Percentiles rank a stretch among this genome's conserved stretches.
Evolutionary conservation across 2,797 vertebrate species (phyloP).

Genomic region (Darevskia mixta): DNA sequence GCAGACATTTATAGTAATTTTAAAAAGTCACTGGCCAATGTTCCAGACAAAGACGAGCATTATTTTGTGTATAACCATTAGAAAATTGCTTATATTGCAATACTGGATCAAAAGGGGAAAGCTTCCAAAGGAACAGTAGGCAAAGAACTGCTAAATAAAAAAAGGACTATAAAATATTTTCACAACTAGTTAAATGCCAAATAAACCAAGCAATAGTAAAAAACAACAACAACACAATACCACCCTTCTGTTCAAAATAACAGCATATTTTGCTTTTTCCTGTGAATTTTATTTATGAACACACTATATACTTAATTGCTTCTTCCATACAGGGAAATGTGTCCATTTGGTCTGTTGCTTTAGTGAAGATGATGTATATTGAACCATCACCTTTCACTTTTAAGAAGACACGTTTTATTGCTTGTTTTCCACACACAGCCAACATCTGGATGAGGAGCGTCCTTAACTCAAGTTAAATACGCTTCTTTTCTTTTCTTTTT

Average conservation of each 20-base stretch:
- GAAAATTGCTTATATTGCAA: slow-evolving; percentile 77
- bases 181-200: slow-evolving; percentile 84
- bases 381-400: slow-evolving; percentile 73
- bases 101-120: slow-evolving; percentile 74
- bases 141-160: slow-evolving; percentile 80
- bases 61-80: slow-evolving; percentile 78
- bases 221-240: slow-evolving; percentile 41
- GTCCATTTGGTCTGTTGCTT: slow-evolving; percentile 90
- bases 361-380: slow-evolving; percentile 71
- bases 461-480: slow-evolving; percentile 88
- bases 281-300: slow-evolving; percentile 80
- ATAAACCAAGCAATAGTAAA: slow-evolving; percentile 83
- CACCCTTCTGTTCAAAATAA: slow-evolving; percentile 83
- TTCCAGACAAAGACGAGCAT: slow-evolving; percentile 81
- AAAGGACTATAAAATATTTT: slow-evolving; percentile 82
- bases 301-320: slow-evolving; percentile 79
- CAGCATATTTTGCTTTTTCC: slow-evolving; percentile 79
- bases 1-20: slow-evolving; percentile 80
- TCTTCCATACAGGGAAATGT: slow-evolving; percentile 82
- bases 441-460: slow-evolving; percentile 77
- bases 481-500: slow-evolving; percentile 82
- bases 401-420: slow-evolving; percentile 68
- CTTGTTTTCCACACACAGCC: slow-evolving; percentile 69
- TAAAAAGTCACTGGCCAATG: slow-evolving; percentile 79
- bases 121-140: slow-evolving; percentile 75